Percentiles rank a stretch among this genome's conserved stretches.
These are phyloP conservation scores for Arenaria interpres DNA, from an alignment of 2,113 vertebrate species.

Conservation along the genomic window DNA sequence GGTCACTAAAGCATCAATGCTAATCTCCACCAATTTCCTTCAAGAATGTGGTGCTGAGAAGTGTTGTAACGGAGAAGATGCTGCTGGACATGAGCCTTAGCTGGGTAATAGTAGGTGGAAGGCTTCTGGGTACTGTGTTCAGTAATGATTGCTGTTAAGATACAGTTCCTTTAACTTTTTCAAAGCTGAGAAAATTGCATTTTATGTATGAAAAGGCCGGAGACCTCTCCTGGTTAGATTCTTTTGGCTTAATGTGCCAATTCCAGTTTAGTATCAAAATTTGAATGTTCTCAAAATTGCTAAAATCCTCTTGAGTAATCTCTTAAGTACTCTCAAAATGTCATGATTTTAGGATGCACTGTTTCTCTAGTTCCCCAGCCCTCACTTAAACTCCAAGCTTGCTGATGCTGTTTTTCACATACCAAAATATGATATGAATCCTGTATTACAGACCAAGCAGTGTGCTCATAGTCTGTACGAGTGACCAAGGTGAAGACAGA, in stretches of 20 bases:
- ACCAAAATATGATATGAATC: background rate
- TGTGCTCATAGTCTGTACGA: background rate
- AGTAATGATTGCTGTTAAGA: constrained; percentile 40
- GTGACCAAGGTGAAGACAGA: background rate
- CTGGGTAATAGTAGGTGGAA: constrained; percentile 35
- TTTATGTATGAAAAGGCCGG: background rate
- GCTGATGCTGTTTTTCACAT: background rate
- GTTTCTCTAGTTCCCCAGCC: background rate
- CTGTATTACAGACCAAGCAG: background rate
- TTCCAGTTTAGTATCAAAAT: constrained; percentile 61
- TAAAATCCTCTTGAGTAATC: constrained; percentile 41
- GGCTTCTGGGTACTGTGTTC: background rate
- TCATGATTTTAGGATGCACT: background rate
- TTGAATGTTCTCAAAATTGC: constrained; percentile 61
- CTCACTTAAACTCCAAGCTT: background rate
- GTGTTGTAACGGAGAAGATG: constrained; percentile 30
- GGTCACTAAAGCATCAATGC: constrained; percentile 71
- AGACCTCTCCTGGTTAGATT: background rate
- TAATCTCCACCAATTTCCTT: background rate
- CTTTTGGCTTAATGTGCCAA: background rate
- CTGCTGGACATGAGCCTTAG: constrained; percentile 55
- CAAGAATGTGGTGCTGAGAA: constrained; percentile 36
- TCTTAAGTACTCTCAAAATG: constrained; percentile 44
- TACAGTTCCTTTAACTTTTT: constrained; percentile 54
- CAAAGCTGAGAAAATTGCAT: constrained; percentile 62